Base-by-base conservation (phyloP, 2,113 vertebrate species). In the Ibidorhyncha struthersii region DNA sequence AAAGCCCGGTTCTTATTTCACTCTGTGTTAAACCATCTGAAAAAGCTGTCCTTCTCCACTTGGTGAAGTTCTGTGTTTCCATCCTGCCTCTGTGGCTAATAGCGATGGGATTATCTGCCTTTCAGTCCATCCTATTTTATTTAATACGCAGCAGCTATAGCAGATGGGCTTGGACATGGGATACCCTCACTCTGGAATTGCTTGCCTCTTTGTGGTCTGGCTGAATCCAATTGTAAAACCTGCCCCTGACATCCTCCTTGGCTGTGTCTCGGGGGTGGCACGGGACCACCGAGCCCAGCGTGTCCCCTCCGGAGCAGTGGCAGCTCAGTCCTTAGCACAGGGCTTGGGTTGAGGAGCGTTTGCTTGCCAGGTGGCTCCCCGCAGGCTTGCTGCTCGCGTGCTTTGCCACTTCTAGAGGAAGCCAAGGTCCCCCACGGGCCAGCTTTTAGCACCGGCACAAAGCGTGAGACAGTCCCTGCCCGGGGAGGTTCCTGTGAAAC, bases 381-480 rank as follows among this genome's bases (percentile, higher is more conserved):
- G 0, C 15, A 91, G 78, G 43, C 77, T 83, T 32, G 58, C 71
- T 53, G 70, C 86, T 86, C 1, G 1, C 8, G 3, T 40, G 49
- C 74, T 84, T 78, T 53, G 63, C 49, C 55, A 49, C 58, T 80
- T 45, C 3, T 1, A 67, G 71, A 70, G 52, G 45, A 45, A 58
- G 93, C 88, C 95, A 84, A 70, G 85, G 67, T 66, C 43, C 95
- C 96, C 91, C 56, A 17, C 14, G 1, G 86, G 38, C 66, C 78
- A 30, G 74, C 74, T 87, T 94, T 96, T 97, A 95, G 81, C 93
- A 95, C 93, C 80, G 45, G 74, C 52, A 66, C 14, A 10, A 94
- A 30, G 86, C 20, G 86, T 4, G 58, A 96, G 93, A 94, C n/a
- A 0, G 10, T 43, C 26, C 43, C 43, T 96, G 73, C 78, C 45